A percentile compares a stretch with the other conserved stretches of the same genome.
These are phyloP conservation scores for Drosophila conformis DNA, from an alignment of 2,888 invertebrate species.

Conservation along the genomic window DNA sequence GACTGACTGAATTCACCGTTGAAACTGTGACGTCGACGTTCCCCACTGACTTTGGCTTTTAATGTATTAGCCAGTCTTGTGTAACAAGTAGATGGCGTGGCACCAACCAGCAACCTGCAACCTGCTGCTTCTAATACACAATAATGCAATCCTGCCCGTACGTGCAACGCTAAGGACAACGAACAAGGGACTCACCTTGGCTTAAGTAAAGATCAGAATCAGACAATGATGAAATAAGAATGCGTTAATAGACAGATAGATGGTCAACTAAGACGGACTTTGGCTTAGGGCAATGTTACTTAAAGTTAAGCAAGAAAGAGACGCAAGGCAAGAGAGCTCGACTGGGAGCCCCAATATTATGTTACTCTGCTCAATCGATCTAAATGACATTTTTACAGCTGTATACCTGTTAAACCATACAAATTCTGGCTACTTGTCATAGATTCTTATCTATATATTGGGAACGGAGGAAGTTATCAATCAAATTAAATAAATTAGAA, in stretches of 20 bases:
- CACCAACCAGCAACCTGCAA: neutral
- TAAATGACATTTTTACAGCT: neutral
- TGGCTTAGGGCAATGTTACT: neutral
- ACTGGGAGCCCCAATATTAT: neutral
- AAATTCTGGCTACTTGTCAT: neutral
- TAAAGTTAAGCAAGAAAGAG: neutral
- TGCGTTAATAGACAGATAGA: neutral
- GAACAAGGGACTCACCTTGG: conserved; percentile 48
- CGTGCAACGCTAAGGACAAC: conserved; percentile 54
- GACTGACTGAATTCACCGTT: conserved; percentile 63
- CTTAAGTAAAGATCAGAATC: conserved; percentile 39
- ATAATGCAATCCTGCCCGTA: conserved; percentile 70
- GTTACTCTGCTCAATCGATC: neutral
- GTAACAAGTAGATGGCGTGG: conserved; percentile 35
- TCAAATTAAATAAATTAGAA: neutral
- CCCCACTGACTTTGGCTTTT: conserved; percentile 74
- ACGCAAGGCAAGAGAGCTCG: neutral
- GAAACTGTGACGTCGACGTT: conserved; percentile 58
- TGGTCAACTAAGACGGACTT: neutral
- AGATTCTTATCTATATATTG: neutral
- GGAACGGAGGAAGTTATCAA: neutral
- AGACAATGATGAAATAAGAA: conserved; percentile 9
- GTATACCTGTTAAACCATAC: neutral
- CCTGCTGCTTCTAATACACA: conserved; percentile 31
- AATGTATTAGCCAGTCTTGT: conserved; percentile 63